A percentile compares a stretch with the other conserved stretches of the same genome.
Conservation (phyloP, 2,888 invertebrate species). For the Urechis unicinctus region DNA sequence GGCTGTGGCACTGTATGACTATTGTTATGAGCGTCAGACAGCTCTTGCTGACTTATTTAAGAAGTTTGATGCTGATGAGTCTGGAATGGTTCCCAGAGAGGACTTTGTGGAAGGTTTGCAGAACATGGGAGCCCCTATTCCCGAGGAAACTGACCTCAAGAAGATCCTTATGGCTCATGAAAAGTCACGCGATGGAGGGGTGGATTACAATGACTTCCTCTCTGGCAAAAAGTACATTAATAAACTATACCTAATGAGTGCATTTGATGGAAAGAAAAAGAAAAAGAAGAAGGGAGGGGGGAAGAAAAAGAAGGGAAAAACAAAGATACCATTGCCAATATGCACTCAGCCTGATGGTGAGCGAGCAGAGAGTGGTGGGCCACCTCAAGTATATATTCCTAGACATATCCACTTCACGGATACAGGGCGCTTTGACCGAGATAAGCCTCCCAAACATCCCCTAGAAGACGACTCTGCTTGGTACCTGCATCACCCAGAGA, state of each 20-base stretch:
- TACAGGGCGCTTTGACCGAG: constrained; percentile 42
- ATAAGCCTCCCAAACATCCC: constrained; percentile 45
- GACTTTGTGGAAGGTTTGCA: constrained; percentile 39
- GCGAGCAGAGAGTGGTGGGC: constrained; percentile 42
- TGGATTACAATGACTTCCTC: constrained; percentile 47
- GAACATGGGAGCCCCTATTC: constrained; percentile 35
- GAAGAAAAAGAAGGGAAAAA: constrained; percentile 43
- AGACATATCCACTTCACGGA: constrained; percentile 47
- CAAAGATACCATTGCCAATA: constrained; percentile 48
- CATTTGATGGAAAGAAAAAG: constrained; percentile 49
- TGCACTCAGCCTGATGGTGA: constrained; percentile 43
- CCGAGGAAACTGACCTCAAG: constrained; percentile 36
- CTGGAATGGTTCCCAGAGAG: constrained; percentile 31
- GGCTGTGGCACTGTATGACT: constrained; percentile 46
- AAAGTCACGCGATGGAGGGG: constrained; percentile 34
- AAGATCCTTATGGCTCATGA: constrained; percentile 30
- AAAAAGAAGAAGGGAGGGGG: constrained; percentile 45
- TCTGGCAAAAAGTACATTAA: constrained; percentile 49
- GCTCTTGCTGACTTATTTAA: constrained; percentile 34
- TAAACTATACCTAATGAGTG: constrained; percentile 45
- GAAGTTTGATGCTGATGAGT: constrained; percentile 40
- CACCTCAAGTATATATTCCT: constrained; percentile 43
- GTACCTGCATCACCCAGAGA: constrained; percentile 47
- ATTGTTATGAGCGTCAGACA: constrained; percentile 31
- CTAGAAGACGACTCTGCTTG: constrained; percentile 49